Base-by-base conservation (phyloP, 2,797 vertebrate genomes). In the Acanthiza pusilla region DNA sequence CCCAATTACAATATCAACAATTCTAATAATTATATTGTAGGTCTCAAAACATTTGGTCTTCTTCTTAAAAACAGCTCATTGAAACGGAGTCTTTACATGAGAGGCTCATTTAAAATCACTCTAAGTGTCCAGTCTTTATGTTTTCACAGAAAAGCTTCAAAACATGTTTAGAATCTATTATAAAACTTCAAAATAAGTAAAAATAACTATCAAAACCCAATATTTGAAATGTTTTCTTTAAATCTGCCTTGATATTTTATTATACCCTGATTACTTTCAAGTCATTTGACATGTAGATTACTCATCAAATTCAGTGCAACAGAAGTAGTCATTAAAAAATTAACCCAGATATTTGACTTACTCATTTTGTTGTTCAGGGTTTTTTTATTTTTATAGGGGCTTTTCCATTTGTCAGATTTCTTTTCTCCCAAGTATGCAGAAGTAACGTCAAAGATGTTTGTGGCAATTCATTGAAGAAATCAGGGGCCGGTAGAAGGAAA, bases 361-460 rank as follows among this genome's bases (percentile, higher is more conserved):
- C 2, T 1, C 1, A 22, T 61, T 63, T 47, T 45, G 0, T 14
- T 42, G 3, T 21, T 47, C 47, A 13, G 47, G 47, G 47, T 47
- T 47, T 47, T 47, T 47, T 32, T 10, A 13, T 62, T 60, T 29
- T 75, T 5, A 11, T 16, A 55, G 18, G 3, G 23, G 13, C 6
- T 60, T 66, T 15, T 82, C 17, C 2, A 42, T 53, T 65, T 75
- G 18, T 67, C 55, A 40, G 7, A 38, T 55, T 25, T 60, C 2
- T 70, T 89, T 86, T 50, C 27, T 70, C 13, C 6, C 4, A 71
- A 11, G 7, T 51, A 63, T n/a, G 21, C 16, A 65, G 36, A 83
- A 38, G 13, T 53, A 57, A 54, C 4, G 1, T 34, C 26, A 79
- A 65, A 79, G 13, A 4, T 7, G 2, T 16, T 30, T 34, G 16